Evolutionary conservation across 2,888 invertebrate genomes (phyloP).

Genomic region (Standfussiana lucernea): DNA sequence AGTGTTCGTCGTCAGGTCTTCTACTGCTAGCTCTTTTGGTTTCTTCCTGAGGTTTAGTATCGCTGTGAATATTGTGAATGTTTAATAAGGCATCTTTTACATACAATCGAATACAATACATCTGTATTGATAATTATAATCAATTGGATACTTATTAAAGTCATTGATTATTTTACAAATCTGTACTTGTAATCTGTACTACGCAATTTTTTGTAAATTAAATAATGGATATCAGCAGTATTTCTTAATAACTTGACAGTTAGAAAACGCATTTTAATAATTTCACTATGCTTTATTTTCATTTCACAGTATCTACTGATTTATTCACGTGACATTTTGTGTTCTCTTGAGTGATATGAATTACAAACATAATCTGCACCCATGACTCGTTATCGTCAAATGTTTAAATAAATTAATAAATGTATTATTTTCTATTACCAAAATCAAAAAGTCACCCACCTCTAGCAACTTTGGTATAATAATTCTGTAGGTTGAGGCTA

Average conservation of each 20-base stretch:
- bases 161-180: neutral
- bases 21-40: conserved; percentile 89
- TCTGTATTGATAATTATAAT: neutral
- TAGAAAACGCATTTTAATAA: neutral
- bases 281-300: too few relatives aligned
- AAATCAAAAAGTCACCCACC: conserved; percentile 75
- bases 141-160: neutral
- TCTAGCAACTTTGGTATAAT: conserved; percentile 89
- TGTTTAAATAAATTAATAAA: too few relatives aligned
- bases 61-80: conserved; percentile 71
- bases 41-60: conserved; percentile 89
- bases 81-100: neutral
- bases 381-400: neutral
- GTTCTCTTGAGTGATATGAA: neutral
- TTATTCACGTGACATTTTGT: neutral
- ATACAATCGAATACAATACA: neutral
- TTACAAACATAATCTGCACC: neutral
- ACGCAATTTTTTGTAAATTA: neutral
- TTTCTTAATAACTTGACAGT: neutral
- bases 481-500: conserved; percentile 85
- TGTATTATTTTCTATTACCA: neutral
- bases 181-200: neutral
- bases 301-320: neutral
- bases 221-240: neutral
- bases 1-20: conserved; percentile 90